Conservation (phyloP, 2,113 vertebrate genomes). For the Pseudorasbora parva region DNA sequence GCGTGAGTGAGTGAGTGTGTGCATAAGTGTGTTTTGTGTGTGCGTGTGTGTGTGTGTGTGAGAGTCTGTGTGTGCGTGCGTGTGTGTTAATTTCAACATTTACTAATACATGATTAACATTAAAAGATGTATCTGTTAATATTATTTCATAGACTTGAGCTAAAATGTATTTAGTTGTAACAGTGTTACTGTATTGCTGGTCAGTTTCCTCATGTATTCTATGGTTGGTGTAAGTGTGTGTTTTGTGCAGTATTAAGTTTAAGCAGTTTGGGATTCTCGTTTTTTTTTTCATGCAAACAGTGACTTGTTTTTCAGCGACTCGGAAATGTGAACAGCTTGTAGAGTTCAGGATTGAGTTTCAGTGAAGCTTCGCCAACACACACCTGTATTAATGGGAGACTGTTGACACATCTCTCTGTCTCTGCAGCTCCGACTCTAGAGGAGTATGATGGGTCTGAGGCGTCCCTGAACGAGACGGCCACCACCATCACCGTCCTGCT, state of each 20-base stretch:
- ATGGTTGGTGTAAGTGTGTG: background rate
- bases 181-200: too few species aligned
- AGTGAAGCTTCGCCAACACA: background rate
- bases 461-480: constrained; percentile 95
- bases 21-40: too few species aligned
- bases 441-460: constrained; percentile 93
- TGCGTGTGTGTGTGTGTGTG: too few species aligned
- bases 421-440: constrained; percentile 90
- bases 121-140: too few species aligned
- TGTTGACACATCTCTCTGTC: constrained; percentile 1
- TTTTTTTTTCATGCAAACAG: background rate
- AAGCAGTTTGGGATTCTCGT: background rate
- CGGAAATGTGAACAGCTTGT: background rate
- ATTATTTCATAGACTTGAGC: too few species aligned
- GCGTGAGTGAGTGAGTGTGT: too few species aligned
- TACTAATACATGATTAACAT: too few species aligned
- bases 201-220: too few species aligned
- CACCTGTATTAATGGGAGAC: background rate
- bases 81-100: too few species aligned
- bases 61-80: too few species aligned
- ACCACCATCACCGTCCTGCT: constrained; percentile 96
- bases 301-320: background rate
- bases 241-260: background rate
- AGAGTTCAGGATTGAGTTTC: background rate
- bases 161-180: too few species aligned